Evolutionary conservation across 1,140 invertebrate genomes (phyloP).

Genomic region (Atopsyche davidsoni): DNA sequence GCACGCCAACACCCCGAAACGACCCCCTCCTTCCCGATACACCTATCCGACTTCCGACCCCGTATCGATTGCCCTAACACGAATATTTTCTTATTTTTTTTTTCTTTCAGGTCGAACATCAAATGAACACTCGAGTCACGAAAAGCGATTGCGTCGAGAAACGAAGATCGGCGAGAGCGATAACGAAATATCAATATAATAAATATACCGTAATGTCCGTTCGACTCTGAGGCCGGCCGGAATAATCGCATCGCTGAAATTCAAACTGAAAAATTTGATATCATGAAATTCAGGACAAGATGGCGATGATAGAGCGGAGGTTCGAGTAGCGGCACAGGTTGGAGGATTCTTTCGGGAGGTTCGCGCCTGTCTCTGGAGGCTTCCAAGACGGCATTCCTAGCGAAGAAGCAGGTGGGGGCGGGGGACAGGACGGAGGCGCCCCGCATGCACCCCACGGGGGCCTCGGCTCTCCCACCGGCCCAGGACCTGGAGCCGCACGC

Average conservation of each 20-base stretch:
- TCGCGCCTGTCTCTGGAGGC: constrained; percentile 11
- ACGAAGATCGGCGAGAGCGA: constrained; percentile 23
- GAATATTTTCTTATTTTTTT: constrained; percentile 4
- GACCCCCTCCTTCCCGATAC: not conserved
- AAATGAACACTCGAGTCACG: constrained; percentile 29
- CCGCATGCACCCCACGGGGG: constrained; percentile 68
- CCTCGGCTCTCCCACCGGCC: constrained; percentile 69
- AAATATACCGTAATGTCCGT: not conserved
- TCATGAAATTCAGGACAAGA: constrained; percentile 8
- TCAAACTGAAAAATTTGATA: not conserved
- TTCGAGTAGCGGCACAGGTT: not conserved
- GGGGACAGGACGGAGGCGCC: constrained; percentile 33
- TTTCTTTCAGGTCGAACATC: constrained; percentile 23
- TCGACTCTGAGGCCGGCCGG: too few relatives aligned
- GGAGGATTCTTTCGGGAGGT: constrained; percentile 3
- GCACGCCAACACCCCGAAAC: constrained; percentile 25
- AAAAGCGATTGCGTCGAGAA: constrained; percentile 28
- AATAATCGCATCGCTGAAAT: not conserved
- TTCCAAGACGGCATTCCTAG: constrained; percentile 26
- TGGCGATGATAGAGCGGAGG: constrained; percentile 12
- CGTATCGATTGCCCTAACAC: constrained; percentile 9
- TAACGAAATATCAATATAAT: constrained; percentile 7
- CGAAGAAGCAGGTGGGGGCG: constrained; percentile 20
- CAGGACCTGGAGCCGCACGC: constrained; percentile 68
- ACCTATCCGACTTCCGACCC: constrained; percentile 3